A percentile compares a stretch with the other conserved stretches of the same genome.
Evolutionary conservation across 2,888 invertebrate genomes (phyloP).

Genomic region (Spilosoma lubricipeda): DNA sequence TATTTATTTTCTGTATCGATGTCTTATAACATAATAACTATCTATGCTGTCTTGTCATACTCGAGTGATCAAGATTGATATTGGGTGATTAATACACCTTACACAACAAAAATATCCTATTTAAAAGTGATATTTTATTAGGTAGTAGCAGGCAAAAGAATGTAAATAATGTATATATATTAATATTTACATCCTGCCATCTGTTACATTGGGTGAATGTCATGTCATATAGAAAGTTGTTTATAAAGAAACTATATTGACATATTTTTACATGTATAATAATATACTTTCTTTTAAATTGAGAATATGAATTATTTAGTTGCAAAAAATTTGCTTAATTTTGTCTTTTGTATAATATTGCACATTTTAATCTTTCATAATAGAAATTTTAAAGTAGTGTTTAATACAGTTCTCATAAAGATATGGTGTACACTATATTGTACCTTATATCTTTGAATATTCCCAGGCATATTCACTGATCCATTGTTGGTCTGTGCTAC

Average conservation of each 20-base stretch:
- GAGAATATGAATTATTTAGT: neutral
- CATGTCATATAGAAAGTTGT: slow-evolving; percentile 23
- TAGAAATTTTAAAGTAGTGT: neutral
- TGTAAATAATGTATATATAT: slow-evolving; percentile 3
- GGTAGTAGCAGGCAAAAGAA: neutral
- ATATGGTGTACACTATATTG: slow-evolving; percentile 24
- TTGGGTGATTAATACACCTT: slow-evolving; percentile 28
- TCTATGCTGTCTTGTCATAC: slow-evolving; percentile 44
- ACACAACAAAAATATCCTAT: slow-evolving; percentile 7
- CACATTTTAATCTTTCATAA: neutral
- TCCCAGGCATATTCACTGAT: slow-evolving; percentile 46
- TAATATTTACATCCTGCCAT: slow-evolving; percentile 27
- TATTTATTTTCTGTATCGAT: slow-evolving; percentile 30
- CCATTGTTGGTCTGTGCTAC: slow-evolving; percentile 46
- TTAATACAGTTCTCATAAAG: neutral
- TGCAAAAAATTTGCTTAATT: neutral
- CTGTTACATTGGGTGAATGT: slow-evolving; percentile 33
- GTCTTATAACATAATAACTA: slow-evolving; percentile 15
- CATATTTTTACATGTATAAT: slow-evolving; percentile 2
- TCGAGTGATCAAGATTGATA: slow-evolving; percentile 50
- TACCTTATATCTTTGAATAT: slow-evolving; percentile 27
- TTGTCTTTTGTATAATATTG: neutral
- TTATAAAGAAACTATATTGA: slow-evolving; percentile 3
- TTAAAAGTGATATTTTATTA: neutral
- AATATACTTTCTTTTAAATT: slow-evolving; percentile 18